Base-by-base conservation (phyloP, 2,797 vertebrate species). In the Cyclopterus lumpus region DNA sequence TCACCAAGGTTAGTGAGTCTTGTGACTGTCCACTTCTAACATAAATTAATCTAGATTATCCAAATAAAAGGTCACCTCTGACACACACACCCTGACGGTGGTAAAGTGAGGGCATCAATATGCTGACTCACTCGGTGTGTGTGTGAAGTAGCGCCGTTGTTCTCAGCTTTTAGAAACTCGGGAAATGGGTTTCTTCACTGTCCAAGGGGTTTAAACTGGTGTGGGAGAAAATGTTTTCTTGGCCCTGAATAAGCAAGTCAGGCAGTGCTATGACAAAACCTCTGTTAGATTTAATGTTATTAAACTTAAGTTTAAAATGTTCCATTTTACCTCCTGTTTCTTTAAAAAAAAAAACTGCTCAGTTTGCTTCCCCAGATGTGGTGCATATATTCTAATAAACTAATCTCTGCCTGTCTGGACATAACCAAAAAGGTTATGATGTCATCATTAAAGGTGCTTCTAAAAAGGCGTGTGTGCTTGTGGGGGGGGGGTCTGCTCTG, bases 101-200 rank as follows among this genome's bases (percentile, higher is more conserved):
- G 15, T 44, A 44, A 44, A 44, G 5, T 44, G 4, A 16, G 42
- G 44, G 15, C 22, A 20, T 32, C 0, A 70, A 55, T 24, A 4
- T 67, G 60, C 54, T 61, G 36, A 71, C 16, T 71, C 66, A 30
- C 22, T 28, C 4, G 12, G n/a, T n/a, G n/a, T n/a, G 20, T 7
- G 20, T 20, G 4, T 22, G n/a, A 1, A 22, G 18, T 57, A 7
- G 32, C 22, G 26, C 11, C 36, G 30, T 18, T 20, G 3, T n/a
- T 0, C 18, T 58, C 32, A 16, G 30, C 30, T 18, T 11, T 22
- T 7, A n/a, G 18, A 59, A n/a, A 34, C 55, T n/a, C n/a, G n/a
- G n/a, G n/a, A 58, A 34, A 6, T 10, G 11, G 18, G 11, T n/a
- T 58, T n/a, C 11, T 22, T 22, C 1, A 22, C 18, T 12, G 2